phyloP scores from a whole-genome alignment of 2,113 vertebrate species.

The Brachyhypopomus occidentalis region DNA sequence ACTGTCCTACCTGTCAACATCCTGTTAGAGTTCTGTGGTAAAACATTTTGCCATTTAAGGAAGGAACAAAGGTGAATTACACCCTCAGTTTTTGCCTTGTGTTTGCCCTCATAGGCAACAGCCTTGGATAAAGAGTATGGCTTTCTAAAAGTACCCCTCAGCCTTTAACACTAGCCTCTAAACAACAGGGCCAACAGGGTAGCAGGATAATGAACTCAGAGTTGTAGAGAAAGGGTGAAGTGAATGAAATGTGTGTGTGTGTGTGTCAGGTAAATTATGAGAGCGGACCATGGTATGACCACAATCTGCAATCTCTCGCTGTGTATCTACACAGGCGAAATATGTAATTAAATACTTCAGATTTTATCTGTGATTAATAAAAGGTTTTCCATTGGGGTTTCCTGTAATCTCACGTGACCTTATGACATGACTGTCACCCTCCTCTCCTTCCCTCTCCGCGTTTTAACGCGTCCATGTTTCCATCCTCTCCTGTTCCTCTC shows the following conservation, averaged over 20 bases:
- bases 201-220: slow-evolving; percentile 39
- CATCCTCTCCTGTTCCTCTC: neutral
- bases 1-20: slow-evolving; percentile 30
- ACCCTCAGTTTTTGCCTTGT: neutral
- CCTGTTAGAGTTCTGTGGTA: neutral
- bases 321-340: too few relatives aligned
- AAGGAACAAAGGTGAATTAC: too few relatives aligned
- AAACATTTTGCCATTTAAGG: too few relatives aligned
- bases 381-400: too few relatives aligned
- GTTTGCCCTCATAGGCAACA: too few relatives aligned
- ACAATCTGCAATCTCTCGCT: too few relatives aligned
- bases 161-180: slow-evolving; percentile 23
- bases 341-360: too few relatives aligned
- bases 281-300: too few relatives aligned
- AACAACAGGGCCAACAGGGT: slow-evolving; percentile 38
- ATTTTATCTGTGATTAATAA: too few relatives aligned
- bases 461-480: neutral
- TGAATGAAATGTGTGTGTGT: slow-evolving; percentile 5
- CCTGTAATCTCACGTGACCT: too few relatives aligned
- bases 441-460: neutral
- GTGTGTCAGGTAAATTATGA: neutral
- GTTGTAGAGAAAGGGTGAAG: slow-evolving; percentile 1
- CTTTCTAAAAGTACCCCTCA: neutral
- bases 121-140: neutral
- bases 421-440: neutral